A percentile compares a stretch with the other conserved stretches of the same genome.
Evolutionary conservation across 2,797 vertebrate species (phyloP).

Genomic region (Sarcophilus harrisii): DNA sequence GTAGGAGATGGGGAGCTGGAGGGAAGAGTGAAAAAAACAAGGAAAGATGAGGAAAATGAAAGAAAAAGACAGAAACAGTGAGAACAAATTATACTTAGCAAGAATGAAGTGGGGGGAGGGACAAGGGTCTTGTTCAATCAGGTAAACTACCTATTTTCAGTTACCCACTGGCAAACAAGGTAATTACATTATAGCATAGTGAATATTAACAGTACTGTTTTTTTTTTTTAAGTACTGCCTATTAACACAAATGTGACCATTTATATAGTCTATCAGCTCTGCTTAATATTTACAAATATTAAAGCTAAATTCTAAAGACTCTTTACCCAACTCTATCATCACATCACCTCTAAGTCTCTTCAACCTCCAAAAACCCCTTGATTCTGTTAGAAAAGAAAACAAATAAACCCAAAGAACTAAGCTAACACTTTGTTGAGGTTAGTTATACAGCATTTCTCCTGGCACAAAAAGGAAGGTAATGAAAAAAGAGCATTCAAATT

Average conservation of each 20-base stretch:
- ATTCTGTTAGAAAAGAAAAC: not conserved
- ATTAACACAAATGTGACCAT: slow-evolving; percentile 33
- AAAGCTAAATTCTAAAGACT: slow-evolving; percentile 41
- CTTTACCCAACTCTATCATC: not conserved
- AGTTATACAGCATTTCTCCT: not conserved
- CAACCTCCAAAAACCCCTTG: not conserved
- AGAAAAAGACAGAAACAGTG: not conserved
- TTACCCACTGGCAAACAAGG: slow-evolving; percentile 37
- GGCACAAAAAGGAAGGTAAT: slow-evolving; percentile 12
- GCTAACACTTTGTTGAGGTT: not conserved
- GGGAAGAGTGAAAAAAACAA: not conserved
- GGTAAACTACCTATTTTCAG: not conserved
- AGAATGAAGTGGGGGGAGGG: not conserved
- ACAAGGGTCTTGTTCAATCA: not conserved
- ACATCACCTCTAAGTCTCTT: not conserved
- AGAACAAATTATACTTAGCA: not conserved
- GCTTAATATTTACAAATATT: slow-evolving; percentile 41
- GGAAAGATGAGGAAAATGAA: not conserved
- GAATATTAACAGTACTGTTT: slow-evolving; percentile 1
- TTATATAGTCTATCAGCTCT: slow-evolving; percentile 40
- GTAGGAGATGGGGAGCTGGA: not conserved
- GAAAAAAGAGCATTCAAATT: slow-evolving; percentile 41
- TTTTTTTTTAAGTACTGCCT: slow-evolving; percentile 1
- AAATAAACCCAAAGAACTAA: not conserved
- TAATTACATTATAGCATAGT: slow-evolving; percentile 9